Base-by-base conservation (phyloP, 2,797 vertebrate species). In the Coregonus suidteri region DNA sequence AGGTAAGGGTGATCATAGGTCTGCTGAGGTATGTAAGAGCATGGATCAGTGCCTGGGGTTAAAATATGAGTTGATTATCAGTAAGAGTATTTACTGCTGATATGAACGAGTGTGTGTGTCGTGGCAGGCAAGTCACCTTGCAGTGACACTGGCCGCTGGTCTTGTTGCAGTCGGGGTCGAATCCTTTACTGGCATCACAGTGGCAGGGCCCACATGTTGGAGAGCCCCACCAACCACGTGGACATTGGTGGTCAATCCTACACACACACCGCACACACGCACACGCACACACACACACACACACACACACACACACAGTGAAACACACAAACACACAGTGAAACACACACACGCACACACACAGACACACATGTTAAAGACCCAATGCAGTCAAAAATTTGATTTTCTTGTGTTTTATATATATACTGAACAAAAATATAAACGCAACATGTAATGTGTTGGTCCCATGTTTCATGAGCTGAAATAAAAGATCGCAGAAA, bases 191-290 rank as follows among this genome's bases (percentile, higher is more conserved):
- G 66, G 93, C 86, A 66, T 99, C 96, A 86, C 98, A 99, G 94
- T 98, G 95, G 88, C 98, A 99, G 0, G 98, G 98, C 66, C 98
- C 98, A 30, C 98, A 99, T 69, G 94, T 95, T 0, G 96, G 96
- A 89, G 92, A 97, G 16, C 98, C 98, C 98, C 98, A 99, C 98
- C 98, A 99, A 25, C 98, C 98, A 80, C 96, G 94, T 0, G 98
- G 98, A 84, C 98, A 99, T 79, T 98, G 97, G 87, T 98, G 97
- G 88, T 99, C 97, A 87, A 96, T 95, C 93, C 98, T 99, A 83
- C 69, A 87, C 59, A 81, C 25, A 81, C 25, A 83, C 73, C 18
- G 70, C 3, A 71, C 7, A 47, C 9, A 70, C 25, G 53, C 37
- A 71, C 9, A 75, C 20, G n/a, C 35, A 51, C 11, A 14, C 9